A percentile compares a stretch with the other conserved stretches of the same genome.
These are phyloP conservation scores for Oligia fasciuncula DNA, from an alignment of 2,888 invertebrate species.

Conservation along the genomic window DNA sequence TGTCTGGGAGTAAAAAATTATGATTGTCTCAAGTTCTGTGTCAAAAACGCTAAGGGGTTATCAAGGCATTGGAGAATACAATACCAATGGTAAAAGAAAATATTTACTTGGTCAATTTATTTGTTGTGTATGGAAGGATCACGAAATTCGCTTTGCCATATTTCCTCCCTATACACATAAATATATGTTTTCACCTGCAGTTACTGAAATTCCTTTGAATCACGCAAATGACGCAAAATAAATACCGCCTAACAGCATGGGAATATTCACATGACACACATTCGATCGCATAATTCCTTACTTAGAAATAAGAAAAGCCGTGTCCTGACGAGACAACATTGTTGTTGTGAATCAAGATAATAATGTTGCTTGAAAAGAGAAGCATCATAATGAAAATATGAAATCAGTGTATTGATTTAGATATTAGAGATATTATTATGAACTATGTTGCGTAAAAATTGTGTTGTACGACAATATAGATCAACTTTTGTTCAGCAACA, in stretches of 20 bases:
- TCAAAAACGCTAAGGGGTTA: background rate
- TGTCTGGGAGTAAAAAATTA: background rate
- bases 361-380: background rate
- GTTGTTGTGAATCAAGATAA: background rate
- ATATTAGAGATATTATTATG: background rate
- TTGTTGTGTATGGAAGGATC: background rate
- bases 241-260: constrained; percentile 2
- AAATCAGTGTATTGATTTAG: background rate
- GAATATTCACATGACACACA: constrained; percentile 36
- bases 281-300: constrained; percentile 30
- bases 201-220: constrained; percentile 4
- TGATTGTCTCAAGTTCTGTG: background rate
- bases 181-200: background rate
- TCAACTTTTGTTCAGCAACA: background rate
- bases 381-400: background rate
- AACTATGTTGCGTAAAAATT: background rate
- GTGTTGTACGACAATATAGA: background rate
- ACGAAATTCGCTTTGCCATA: background rate
- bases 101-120: background rate
- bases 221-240: background rate
- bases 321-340: background rate
- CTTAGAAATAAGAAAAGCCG: constrained; percentile 2
- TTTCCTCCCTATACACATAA: background rate
- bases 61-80: background rate
- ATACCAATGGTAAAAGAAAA: background rate